Evolutionary conservation across 2,113 vertebrate genomes (phyloP).

Genomic region (Pterocles burchelli): DNA sequence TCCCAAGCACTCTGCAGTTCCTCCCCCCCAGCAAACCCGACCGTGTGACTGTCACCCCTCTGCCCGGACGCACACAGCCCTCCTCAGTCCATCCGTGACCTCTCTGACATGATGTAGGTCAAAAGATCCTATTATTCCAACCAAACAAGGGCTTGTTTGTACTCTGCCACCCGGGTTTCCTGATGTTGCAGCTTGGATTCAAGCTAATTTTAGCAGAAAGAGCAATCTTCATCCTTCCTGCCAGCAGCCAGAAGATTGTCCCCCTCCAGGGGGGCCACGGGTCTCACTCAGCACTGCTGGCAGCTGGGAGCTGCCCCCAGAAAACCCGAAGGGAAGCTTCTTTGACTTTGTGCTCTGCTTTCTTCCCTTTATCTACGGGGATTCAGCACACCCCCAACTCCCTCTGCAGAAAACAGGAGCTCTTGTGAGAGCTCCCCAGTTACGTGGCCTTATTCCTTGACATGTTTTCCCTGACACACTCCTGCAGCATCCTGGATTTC

Average conservation of each 20-base stretch:
- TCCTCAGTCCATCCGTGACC: not conserved
- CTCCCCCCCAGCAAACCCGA: not conserved
- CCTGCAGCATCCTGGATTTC: not conserved
- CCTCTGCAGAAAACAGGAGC: not conserved
- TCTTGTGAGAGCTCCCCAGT: not conserved
- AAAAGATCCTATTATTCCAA: not conserved
- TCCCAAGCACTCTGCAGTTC: accelerated
- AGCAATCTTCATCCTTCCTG: not conserved
- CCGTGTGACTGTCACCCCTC: not conserved
- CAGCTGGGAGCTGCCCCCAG: not conserved
- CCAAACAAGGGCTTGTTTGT: not conserved
- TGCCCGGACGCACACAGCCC: not conserved
- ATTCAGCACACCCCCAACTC: not conserved
- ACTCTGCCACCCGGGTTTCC: not conserved
- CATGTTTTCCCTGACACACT: not conserved
- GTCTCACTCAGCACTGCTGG: not conserved
- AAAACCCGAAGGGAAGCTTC: not conserved
- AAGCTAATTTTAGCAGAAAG: constrained; percentile 22
- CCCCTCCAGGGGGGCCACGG: not conserved
- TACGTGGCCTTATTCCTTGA: not conserved
- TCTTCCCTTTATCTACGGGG: not conserved
- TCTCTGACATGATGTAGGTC: not conserved
- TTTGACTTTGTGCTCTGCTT: not conserved
- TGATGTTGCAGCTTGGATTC: not conserved
- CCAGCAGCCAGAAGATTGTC: not conserved